These are phyloP conservation scores for Lethrus apterus DNA, from an alignment of 1,140 invertebrate species.

Conservation along the genomic window DNA sequence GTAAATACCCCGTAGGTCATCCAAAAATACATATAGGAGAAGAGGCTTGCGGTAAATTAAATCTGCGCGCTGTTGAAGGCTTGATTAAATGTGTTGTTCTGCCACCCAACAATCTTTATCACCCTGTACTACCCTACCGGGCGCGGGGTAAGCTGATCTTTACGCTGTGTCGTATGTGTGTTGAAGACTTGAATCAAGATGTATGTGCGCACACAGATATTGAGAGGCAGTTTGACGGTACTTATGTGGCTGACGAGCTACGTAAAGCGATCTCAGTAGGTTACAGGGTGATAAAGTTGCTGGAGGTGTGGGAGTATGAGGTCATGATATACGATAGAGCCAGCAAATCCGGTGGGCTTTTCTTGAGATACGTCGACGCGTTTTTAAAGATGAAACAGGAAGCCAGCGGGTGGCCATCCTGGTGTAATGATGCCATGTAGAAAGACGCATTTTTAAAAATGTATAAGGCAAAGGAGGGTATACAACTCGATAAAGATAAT, in stretches of 20 bases:
- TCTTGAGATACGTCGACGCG: background rate
- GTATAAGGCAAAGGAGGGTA: slow-evolving; percentile 1
- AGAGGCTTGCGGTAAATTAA: no score
- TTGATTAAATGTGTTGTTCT: background rate
- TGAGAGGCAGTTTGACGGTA: slow-evolving; percentile 2
- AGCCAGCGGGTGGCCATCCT: background rate
- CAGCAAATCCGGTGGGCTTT: no score
- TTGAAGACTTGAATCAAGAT: background rate
- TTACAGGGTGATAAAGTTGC: no score
- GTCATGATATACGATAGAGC: background rate
- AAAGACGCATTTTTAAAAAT: background rate
- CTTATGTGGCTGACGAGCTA: slow-evolving; percentile 6
- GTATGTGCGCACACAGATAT: slow-evolving; percentile 1
- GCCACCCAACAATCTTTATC: no score
- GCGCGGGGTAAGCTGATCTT: background rate
- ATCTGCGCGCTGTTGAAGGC: no score
- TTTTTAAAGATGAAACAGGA: slow-evolving; percentile 8
- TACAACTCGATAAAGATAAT: background rate
- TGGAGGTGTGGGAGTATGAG: slow-evolving; percentile 4
- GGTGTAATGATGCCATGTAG: background rate
- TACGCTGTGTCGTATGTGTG: background rate
- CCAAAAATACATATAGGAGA: no score
- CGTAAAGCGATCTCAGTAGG: background rate
- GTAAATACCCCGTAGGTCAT: no score
- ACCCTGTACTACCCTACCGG: background rate